A percentile compares a stretch with the other conserved stretches of the same genome.
Evolutionary conservation across 2,888 invertebrate genomes (phyloP).

Genomic region (Abrostola triplasia): DNA sequence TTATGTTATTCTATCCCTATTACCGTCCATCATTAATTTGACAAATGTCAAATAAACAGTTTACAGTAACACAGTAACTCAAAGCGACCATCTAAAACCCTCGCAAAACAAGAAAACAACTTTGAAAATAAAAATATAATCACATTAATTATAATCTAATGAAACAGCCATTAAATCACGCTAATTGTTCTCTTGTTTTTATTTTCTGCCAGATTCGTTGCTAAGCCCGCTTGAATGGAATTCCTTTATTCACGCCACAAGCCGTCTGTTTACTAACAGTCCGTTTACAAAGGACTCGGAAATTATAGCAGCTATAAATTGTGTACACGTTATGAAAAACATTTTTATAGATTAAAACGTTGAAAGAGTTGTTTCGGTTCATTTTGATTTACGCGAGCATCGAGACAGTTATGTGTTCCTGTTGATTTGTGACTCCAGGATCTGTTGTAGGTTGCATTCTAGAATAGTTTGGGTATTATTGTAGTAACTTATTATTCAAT

Average conservation of each 20-base stretch:
- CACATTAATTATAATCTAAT: slow-evolving; percentile 84
- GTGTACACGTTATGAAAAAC: slow-evolving; percentile 57
- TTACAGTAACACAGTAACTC: slow-evolving; percentile 25
- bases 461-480: background rate
- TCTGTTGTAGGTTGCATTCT: background rate
- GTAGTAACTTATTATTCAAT: background rate
- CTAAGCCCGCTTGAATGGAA: slow-evolving; percentile 79
- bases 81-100: slow-evolving; percentile 52
- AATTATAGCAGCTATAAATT: slow-evolving; percentile 85
- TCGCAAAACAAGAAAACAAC: slow-evolving; percentile 59
- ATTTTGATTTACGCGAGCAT: slow-evolving; percentile 27
- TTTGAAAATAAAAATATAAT: slow-evolving; percentile 70
- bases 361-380: slow-evolving; percentile 37
- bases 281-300: slow-evolving; percentile 82
- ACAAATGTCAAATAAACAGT: slow-evolving; percentile 3
- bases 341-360: slow-evolving; percentile 52
- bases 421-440: slow-evolving; percentile 17
- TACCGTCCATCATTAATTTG: background rate
- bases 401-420: slow-evolving; percentile 8
- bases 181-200: slow-evolving; percentile 87
- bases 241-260: slow-evolving; percentile 84
- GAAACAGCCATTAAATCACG: slow-evolving; percentile 87
- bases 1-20: background rate
- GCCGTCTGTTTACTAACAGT: slow-evolving; percentile 84
- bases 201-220: slow-evolving; percentile 80